phyloP scores from a whole-genome alignment of 2,797 vertebrate genomes.

The Chlorospingus flavigularis region DNA sequence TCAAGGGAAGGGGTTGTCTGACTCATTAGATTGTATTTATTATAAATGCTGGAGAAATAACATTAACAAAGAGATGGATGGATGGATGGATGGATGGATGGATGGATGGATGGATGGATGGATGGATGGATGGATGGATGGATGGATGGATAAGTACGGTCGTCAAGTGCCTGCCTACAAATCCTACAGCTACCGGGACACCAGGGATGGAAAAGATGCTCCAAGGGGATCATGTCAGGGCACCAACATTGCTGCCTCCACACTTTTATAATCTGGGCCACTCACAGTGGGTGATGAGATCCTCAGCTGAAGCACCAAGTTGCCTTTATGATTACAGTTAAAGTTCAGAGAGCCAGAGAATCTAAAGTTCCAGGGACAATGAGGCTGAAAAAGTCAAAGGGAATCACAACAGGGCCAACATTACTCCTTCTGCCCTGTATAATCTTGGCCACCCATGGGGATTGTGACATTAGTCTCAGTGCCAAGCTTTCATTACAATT shows the following conservation, averaged over 20 bases:
- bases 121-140: neutral
- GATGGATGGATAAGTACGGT: rapidly evolving
- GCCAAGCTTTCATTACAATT: neutral
- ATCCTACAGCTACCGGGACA: neutral
- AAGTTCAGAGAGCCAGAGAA: neutral
- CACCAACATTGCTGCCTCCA: neutral
- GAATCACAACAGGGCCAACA: neutral
- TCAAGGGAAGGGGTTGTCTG: neutral
- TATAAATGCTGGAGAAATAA: neutral
- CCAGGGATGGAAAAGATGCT: neutral
- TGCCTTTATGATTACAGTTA: neutral
- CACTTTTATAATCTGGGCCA: neutral
- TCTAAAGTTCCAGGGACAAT: neutral
- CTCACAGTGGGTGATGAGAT: neutral
- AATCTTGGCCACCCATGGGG: neutral
- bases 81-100: neutral
- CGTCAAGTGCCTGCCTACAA: neutral
- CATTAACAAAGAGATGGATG: neutral
- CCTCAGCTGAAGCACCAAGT: neutral
- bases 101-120: neutral
- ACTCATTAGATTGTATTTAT: neutral
- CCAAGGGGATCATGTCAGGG: neutral
- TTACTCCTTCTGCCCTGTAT: neutral
- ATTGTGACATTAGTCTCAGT: neutral
- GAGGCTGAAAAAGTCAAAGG: neutral